A percentile compares a stretch with the other conserved stretches of the same genome.
These are phyloP conservation scores for Pangasius mekongensis DNA, from an alignment of 2,797 vertebrate genomes.

Conservation along the genomic window DNA sequence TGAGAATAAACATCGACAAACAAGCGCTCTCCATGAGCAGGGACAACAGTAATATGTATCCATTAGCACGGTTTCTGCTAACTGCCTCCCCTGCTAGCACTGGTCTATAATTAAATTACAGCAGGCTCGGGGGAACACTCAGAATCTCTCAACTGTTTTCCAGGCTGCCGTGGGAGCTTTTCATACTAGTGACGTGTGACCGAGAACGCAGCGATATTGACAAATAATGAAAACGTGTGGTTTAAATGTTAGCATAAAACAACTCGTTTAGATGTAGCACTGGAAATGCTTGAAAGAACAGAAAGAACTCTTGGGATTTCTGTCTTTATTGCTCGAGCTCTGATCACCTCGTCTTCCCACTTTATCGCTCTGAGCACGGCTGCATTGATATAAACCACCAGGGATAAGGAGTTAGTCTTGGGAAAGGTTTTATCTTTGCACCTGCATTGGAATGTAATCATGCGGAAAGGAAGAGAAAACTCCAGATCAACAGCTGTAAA, in stretches of 20 bases:
- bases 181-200: conserved; percentile 61
- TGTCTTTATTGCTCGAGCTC: not conserved
- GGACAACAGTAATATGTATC: conserved; percentile 75
- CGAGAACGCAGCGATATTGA: conserved; percentile 62
- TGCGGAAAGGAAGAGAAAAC: not conserved
- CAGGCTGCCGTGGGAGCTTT: conserved; percentile 65
- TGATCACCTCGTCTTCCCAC: not conserved
- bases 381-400: conserved; percentile 2
- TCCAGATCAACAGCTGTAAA: not conserved
- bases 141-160: conserved; percentile 68
- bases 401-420: not conserved
- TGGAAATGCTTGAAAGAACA: not conserved
- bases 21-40: conserved; percentile 45
- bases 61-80: conserved; percentile 77
- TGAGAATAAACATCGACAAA: conserved; percentile 38
- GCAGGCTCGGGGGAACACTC: conserved; percentile 72
- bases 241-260: conserved; percentile 67
- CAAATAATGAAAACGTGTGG: conserved; percentile 71
- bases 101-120: conserved; percentile 89
- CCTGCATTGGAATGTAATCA: not conserved
- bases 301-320: not conserved
- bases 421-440: conserved; percentile 4
- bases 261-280: conserved; percentile 50
- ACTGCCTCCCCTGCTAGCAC: conserved; percentile 79
- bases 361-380: not conserved